A percentile compares a stretch with the other conserved stretches of the same genome.
Conservation (phyloP, 2,888 invertebrate genomes). For the Gandaritis pyraliata region DNA sequence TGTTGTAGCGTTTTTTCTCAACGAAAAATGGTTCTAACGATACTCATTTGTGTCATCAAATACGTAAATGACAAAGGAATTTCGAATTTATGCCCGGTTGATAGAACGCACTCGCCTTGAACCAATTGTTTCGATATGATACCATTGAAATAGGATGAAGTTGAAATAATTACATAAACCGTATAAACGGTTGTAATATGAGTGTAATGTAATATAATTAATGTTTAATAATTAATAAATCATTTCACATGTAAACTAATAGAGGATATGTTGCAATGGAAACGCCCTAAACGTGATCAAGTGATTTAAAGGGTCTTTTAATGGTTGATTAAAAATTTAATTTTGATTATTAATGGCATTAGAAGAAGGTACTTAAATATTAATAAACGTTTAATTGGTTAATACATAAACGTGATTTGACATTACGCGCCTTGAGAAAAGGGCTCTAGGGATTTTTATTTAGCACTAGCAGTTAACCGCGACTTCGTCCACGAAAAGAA, state of each 20-base stretch:
- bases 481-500: too few species aligned
- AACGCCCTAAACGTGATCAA: conserved; percentile 20
- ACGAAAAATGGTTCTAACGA: too few species aligned
- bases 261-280: conserved; percentile 21
- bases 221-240: conserved; percentile 12
- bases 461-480: too few species aligned
- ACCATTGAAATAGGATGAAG: conserved; percentile 23
- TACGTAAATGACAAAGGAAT: not conserved
- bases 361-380: not conserved
- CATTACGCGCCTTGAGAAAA: too few species aligned
- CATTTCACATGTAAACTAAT: conserved; percentile 6
- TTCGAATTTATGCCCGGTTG: not conserved
- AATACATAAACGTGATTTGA: too few species aligned
- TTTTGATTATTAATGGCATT: conserved; percentile 4
- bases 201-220: conserved; percentile 1
- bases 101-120: conserved; percentile 22
- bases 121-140: conserved; percentile 20
- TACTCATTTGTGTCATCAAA: too few species aligned
- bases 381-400: conserved; percentile 2
- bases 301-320: conserved; percentile 22
- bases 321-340: conserved; percentile 3
- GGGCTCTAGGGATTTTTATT: too few species aligned
- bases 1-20: too few species aligned
- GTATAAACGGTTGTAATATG: conserved; percentile 5
- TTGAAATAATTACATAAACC: conserved; percentile 10